phyloP scores from a whole-genome alignment of 2,888 invertebrate species.

The Phortica magna region DNA sequence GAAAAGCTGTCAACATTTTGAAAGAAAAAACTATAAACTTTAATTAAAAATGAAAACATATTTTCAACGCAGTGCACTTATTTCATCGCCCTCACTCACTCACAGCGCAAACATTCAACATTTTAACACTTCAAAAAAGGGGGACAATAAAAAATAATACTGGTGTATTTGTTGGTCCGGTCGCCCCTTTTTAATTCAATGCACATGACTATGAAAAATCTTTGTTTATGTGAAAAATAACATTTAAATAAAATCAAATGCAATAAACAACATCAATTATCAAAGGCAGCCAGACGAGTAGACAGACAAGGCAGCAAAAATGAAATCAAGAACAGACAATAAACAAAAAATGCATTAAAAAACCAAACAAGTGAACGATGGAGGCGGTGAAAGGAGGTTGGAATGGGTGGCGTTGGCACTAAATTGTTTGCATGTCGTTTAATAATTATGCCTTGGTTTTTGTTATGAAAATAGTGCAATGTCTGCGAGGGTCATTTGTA shows the following conservation, averaged over 20 bases:
- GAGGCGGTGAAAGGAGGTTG: no score
- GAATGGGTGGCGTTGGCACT: background rate
- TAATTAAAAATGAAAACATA: no score
- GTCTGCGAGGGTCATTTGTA: background rate
- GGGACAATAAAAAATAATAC: no score
- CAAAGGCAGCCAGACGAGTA: no score
- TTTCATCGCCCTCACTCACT: no score
- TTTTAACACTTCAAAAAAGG: no score
- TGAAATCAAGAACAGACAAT: background rate
- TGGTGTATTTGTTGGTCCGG: no score
- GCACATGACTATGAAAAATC: background rate
- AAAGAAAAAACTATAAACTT: no score
- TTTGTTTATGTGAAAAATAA: background rate
- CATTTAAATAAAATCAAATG: background rate
- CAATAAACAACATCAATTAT: no score
- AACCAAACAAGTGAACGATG: background rate
- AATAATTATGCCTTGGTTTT: background rate
- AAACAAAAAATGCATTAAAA: background rate
- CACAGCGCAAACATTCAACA: no score
- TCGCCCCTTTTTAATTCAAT: background rate
- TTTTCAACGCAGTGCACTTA: no score
- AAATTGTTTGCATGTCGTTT: background rate
- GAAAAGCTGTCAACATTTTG: no score
- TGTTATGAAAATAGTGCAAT: background rate
- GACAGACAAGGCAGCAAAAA: background rate